Evolutionary conservation across 2,113 vertebrate species (phyloP).

Genomic region (Aviceda subcristata): DNA sequence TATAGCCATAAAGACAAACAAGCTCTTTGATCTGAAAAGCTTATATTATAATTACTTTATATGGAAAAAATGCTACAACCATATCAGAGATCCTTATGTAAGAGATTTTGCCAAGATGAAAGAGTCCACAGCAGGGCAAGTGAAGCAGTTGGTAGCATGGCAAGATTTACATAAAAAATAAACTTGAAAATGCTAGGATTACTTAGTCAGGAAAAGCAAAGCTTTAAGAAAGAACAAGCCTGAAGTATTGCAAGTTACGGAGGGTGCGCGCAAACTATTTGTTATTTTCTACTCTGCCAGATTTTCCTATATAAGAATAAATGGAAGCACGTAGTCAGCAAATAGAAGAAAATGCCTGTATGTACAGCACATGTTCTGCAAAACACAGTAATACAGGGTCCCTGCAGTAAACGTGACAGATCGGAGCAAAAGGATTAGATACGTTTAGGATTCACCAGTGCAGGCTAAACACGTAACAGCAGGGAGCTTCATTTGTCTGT

Average conservation of each 20-base stretch:
- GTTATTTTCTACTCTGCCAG: background rate
- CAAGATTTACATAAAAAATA: conserved; percentile 23
- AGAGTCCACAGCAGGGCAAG: background rate
- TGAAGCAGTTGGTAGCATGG: background rate
- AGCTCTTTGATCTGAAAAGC: conserved; percentile 16
- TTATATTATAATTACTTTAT: background rate
- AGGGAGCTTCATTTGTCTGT: background rate
- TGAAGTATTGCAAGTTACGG: background rate
- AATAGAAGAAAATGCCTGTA: background rate
- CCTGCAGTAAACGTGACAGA: background rate
- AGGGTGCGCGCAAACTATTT: background rate
- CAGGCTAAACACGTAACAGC: background rate
- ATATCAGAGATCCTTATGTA: background rate
- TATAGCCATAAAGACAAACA: background rate
- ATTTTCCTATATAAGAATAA: background rate
- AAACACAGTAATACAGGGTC: background rate
- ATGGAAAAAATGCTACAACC: background rate
- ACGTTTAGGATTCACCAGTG: background rate
- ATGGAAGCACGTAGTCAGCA: background rate
- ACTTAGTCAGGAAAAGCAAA: background rate
- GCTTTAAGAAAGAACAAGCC: background rate
- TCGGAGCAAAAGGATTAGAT: background rate
- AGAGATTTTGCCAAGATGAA: conserved; percentile 6
- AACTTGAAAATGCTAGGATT: background rate
- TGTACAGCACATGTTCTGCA: background rate